Conservation (phyloP, 1,140 invertebrate species). For the Andrena cerasifolii region DNA sequence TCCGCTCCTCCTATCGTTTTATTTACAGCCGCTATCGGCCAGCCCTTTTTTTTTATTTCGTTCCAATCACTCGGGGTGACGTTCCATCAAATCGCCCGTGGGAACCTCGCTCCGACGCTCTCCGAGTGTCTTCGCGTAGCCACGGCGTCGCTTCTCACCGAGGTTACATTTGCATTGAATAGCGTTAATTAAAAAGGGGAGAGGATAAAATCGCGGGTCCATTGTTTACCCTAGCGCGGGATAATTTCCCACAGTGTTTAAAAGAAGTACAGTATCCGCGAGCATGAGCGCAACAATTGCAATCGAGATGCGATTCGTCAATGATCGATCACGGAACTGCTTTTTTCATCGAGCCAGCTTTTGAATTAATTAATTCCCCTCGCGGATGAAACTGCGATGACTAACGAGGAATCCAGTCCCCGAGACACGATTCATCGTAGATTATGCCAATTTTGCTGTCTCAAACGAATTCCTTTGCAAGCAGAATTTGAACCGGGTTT, state of each 20-base stretch:
- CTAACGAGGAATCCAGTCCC: not conserved
- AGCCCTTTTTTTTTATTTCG: not conserved
- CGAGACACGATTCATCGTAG: not conserved
- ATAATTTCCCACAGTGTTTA: not conserved
- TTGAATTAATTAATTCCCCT: slow-evolving; percentile 15
- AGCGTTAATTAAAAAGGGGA: slow-evolving; percentile 10
- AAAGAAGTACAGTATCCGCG: not conserved
- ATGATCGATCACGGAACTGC: slow-evolving; percentile 15
- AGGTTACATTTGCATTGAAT: slow-evolving; percentile 45
- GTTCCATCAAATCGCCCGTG: not conserved
- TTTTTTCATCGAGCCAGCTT: not conserved
- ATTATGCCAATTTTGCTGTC: not conserved
- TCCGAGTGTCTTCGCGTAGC: not conserved
- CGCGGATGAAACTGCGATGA: not conserved
- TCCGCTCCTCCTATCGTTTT: not conserved
- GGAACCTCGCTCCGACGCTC: slow-evolving; percentile 3
- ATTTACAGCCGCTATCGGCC: not conserved
- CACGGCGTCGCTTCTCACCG: slow-evolving; percentile 7
- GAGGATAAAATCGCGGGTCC: not conserved
- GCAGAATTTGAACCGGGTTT: too few relatives aligned
- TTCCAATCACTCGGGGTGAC: not conserved
- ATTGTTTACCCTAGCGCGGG: slow-evolving; percentile 32
- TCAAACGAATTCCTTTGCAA: too few relatives aligned
- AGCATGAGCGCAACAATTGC: not conserved
- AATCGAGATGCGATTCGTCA: not conserved